Conservation (phyloP, 2,797 vertebrate species). For the Sebastes paucispinis region DNA sequence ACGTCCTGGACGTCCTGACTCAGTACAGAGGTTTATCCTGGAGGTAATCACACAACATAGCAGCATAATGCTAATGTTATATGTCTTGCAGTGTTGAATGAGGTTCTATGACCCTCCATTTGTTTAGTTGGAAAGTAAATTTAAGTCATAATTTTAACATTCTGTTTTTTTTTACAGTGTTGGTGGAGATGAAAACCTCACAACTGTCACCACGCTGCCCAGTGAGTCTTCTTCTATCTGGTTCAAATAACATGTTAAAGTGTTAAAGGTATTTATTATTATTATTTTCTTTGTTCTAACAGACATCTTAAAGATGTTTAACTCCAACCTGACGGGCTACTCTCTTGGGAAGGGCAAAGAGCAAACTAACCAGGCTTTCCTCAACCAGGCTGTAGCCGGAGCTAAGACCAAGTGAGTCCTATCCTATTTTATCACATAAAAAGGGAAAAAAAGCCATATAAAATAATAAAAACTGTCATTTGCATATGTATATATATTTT, state of each 20-base stretch:
- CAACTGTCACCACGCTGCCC: constrained; percentile 87
- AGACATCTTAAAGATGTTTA: constrained; percentile 91
- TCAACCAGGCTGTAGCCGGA: constrained; percentile 90
- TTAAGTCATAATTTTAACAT: background rate
- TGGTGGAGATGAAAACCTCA: constrained; percentile 87
- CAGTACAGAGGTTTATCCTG: constrained; percentile 92
- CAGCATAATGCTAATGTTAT: background rate
- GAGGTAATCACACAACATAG: constrained; percentile 77
- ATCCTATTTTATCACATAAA: too few species aligned
- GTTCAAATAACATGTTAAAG: background rate
- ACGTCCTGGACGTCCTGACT: constrained; percentile 78
- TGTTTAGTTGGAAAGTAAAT: background rate
- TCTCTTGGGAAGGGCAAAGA: constrained; percentile 78
- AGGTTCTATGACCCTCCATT: background rate
- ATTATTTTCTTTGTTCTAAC: constrained; percentile 27
- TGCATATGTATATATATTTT: background rate
- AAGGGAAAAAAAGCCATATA: background rate
- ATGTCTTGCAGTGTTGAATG: background rate
- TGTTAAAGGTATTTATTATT: background rate
- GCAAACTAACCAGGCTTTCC: constrained; percentile 72
- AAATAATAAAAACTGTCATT: background rate
- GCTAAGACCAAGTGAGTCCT: constrained; percentile 81
- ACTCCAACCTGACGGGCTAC: constrained; percentile 79
- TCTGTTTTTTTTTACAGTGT: constrained; percentile 72
- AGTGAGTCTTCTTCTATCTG: constrained; percentile 81